A percentile compares a stretch with the other conserved stretches of the same genome.
Evolutionary conservation across 1,140 invertebrate genomes (phyloP).

Genomic region (Ptiloglossa arizonensis): DNA sequence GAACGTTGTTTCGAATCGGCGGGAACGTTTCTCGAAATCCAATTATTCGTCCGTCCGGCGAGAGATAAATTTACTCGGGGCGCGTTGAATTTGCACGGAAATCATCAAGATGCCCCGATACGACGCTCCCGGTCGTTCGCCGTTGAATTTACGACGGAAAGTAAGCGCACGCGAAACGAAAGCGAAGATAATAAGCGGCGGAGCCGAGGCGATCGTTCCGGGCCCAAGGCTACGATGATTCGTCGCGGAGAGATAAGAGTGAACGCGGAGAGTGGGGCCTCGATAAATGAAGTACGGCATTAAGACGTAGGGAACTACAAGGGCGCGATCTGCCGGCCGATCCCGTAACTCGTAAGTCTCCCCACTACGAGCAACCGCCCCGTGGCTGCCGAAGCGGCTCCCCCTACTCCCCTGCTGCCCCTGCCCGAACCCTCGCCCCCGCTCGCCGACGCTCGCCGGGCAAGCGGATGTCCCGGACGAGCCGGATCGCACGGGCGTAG

Average conservation of each 20-base stretch:
- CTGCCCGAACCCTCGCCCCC: no score
- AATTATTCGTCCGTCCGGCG: conserved; percentile 17
- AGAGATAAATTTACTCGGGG: conserved; percentile 26
- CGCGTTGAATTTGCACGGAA: conserved; percentile 21
- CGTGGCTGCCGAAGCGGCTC: conserved; percentile 29
- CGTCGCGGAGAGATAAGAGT: conserved; percentile 9
- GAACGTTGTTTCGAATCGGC: not conserved
- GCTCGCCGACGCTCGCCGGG: not conserved
- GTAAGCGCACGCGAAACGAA: conserved; percentile 31
- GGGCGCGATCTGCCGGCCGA: conserved; percentile 77
- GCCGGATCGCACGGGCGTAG: conserved; percentile 78
- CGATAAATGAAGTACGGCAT: conserved; percentile 43
- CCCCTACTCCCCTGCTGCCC: not conserved
- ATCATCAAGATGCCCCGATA: conserved; percentile 39
- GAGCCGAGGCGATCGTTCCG: not conserved
- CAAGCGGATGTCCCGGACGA: conserved; percentile 57
- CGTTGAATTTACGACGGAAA: conserved; percentile 36
- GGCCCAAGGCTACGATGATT: conserved; percentile 22
- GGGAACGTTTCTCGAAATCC: not conserved
- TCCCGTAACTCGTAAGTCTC: conserved; percentile 74
- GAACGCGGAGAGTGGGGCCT: not conserved
- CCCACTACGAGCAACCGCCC: conserved; percentile 55
- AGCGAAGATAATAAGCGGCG: conserved; percentile 40
- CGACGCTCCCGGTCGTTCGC: conserved; percentile 22
- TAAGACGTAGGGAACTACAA: conserved; percentile 45